Percentiles rank a stretch among this genome's conserved stretches.
Conservation (phyloP, 2,113 vertebrate species). For the Osmerus mordax region DNA sequence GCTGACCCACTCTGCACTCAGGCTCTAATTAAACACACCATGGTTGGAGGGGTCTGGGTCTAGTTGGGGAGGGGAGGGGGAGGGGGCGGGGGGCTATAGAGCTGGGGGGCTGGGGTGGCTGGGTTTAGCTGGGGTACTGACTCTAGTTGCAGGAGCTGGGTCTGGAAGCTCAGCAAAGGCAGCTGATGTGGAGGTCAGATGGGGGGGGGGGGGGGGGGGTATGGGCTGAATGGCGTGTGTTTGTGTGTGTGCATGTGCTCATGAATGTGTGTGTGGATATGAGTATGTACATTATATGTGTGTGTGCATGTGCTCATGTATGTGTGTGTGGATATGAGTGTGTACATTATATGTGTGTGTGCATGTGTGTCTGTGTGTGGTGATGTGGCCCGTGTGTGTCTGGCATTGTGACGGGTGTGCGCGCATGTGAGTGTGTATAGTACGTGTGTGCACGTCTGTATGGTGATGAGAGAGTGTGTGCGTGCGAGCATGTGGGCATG, state of each 20-base stretch:
- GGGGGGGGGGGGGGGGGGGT: not conserved
- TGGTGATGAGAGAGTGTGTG: not conserved
- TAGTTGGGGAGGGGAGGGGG: not conserved
- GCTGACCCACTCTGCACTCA: constrained; percentile 14
- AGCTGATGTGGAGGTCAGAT: not conserved
- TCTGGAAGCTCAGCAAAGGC: not conserved
- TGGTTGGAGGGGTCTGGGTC: not conserved
- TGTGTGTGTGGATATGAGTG: too few species aligned
- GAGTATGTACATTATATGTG: too few species aligned
- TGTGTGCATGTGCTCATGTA: too few species aligned
- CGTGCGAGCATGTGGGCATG: constrained; percentile 16
- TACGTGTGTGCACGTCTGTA: too few species aligned
- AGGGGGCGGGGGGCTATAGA: not conserved
- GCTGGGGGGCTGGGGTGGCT: not conserved
- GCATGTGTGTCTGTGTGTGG: too few species aligned
- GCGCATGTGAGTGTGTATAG: too few species aligned
- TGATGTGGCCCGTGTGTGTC: too few species aligned
- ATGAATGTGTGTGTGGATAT: too few species aligned
- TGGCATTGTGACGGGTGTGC: too few species aligned
- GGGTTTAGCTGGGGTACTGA: too few species aligned
- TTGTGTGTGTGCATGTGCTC: not conserved
- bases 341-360: too few species aligned
- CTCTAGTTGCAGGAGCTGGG: too few species aligned
- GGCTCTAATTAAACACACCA: constrained; percentile 5
- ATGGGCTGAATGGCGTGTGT: not conserved